Percentiles rank a stretch among this genome's conserved stretches.
Conservation (phyloP, 2,113 vertebrate species). For the Myotis yumanensis region DNA sequence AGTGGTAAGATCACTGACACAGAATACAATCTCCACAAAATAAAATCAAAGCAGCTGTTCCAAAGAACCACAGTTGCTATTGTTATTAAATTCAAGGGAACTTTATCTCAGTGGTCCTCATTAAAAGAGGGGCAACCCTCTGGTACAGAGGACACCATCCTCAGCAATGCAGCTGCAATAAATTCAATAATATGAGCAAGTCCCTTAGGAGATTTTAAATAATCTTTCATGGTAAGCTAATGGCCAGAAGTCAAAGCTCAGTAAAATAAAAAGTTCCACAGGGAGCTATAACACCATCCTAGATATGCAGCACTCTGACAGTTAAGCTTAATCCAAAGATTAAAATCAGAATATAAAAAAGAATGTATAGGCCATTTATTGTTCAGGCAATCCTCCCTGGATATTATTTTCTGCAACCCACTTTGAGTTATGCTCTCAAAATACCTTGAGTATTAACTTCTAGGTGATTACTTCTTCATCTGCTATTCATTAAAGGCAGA, state of each 20-base stretch:
- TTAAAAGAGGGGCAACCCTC: conserved; percentile 31
- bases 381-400: conserved; percentile 2
- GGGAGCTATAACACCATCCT: conserved; percentile 11
- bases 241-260: conserved; percentile 55
- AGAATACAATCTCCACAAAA: conserved; percentile 53
- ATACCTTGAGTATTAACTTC: conserved; percentile 14
- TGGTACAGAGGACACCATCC: background rate
- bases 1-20: background rate
- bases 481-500: background rate
- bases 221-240: conserved; percentile 59
- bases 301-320: background rate
- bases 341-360: conserved; percentile 56
- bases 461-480: background rate
- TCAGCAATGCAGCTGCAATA: conserved; percentile 37
- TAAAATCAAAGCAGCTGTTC: conserved; percentile 45
- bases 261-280: conserved; percentile 61
- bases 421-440: conserved; percentile 32
- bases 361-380: background rate
- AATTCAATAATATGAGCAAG: conserved; percentile 41
- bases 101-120: conserved; percentile 14
- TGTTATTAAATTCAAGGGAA: conserved; percentile 42
- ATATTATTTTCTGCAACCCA: conserved; percentile 41
- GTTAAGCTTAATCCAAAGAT: conserved; percentile 45
- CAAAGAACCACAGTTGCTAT: conserved; percentile 38
- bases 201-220: conserved; percentile 52